A percentile compares a stretch with the other conserved stretches of the same genome.
phyloP scores from a whole-genome alignment of 2,797 vertebrate species.

The Crypturellus tataupa region DNA sequence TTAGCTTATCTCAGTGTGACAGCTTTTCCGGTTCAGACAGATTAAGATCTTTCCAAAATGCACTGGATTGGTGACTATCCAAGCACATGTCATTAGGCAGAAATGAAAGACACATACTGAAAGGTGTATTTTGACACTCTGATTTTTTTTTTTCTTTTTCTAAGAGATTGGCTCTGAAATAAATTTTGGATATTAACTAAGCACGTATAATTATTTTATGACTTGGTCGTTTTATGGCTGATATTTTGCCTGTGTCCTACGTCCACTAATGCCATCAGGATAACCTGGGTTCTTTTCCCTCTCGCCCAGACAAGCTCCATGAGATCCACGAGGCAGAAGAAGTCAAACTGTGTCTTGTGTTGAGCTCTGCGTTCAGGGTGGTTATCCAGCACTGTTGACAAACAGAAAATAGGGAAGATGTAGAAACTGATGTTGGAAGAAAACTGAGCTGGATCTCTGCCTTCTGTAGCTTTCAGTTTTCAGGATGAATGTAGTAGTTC shows the following conservation, averaged over 20 bases:
- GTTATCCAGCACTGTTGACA: background rate
- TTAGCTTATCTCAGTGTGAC: constrained; percentile 52
- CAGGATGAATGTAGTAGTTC: constrained; percentile 23
- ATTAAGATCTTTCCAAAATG: constrained; percentile 48
- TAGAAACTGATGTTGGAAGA: background rate
- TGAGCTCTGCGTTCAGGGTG: background rate
- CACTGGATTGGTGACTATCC: constrained; percentile 40
- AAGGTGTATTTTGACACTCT: constrained; percentile 12
- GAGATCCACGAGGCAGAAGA: background rate
- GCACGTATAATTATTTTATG: background rate
- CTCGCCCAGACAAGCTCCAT: background rate
- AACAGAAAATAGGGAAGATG: background rate
- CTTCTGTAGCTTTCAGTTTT: background rate
- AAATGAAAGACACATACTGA: constrained; percentile 32
- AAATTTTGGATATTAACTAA: background rate
- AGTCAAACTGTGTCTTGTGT: background rate
- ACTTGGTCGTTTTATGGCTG: background rate
- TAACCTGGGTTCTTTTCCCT: background rate
- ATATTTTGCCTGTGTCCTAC: background rate
- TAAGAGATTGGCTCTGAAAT: background rate
- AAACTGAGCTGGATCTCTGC: background rate
- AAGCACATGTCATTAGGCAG: constrained; percentile 60
- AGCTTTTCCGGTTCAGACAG: constrained; percentile 58
- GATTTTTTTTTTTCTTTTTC: background rate
- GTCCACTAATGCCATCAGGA: background rate